Evolutionary conservation across 2,113 vertebrate species (phyloP).

Genomic region (Calonectris borealis): DNA sequence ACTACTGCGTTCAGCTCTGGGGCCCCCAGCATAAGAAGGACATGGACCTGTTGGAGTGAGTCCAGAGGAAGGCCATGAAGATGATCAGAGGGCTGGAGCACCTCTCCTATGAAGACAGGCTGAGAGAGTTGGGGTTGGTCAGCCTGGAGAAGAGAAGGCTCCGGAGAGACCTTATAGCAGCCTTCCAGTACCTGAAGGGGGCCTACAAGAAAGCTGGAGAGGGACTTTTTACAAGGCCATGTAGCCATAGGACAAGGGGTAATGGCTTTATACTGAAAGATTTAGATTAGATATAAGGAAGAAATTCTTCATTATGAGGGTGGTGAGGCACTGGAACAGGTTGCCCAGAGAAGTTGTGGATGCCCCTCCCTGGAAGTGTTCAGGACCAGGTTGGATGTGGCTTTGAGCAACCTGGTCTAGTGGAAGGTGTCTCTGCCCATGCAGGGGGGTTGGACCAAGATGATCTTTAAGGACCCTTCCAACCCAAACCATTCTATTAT

Average conservation of each 20-base stretch:
- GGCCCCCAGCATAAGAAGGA: not conserved
- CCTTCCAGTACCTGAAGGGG: not conserved
- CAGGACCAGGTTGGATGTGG: not conserved
- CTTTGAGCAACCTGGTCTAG: not conserved
- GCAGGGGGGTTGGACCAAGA: not conserved
- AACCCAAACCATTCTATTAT: not conserved
- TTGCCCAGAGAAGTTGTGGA: not conserved
- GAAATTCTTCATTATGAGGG: not conserved
- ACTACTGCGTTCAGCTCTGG: not conserved
- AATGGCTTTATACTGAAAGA: not conserved
- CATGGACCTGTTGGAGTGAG: not conserved
- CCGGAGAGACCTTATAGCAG: not conserved
- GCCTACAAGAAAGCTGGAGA: not conserved
- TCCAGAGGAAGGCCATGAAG: not conserved
- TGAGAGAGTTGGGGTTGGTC: not conserved
- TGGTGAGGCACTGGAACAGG: not conserved
- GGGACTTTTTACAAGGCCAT: not conserved
- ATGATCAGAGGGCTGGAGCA: not conserved
- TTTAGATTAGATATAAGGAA: not conserved
- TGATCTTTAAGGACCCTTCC: not conserved
- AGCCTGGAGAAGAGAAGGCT: not conserved
- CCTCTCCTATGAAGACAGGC: not conserved
- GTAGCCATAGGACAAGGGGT: not conserved
- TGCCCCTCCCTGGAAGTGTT: not conserved
- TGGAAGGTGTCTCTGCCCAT: not conserved